Conservation (phyloP, 2,113 vertebrate genomes). For the Grantiella picta region DNA sequence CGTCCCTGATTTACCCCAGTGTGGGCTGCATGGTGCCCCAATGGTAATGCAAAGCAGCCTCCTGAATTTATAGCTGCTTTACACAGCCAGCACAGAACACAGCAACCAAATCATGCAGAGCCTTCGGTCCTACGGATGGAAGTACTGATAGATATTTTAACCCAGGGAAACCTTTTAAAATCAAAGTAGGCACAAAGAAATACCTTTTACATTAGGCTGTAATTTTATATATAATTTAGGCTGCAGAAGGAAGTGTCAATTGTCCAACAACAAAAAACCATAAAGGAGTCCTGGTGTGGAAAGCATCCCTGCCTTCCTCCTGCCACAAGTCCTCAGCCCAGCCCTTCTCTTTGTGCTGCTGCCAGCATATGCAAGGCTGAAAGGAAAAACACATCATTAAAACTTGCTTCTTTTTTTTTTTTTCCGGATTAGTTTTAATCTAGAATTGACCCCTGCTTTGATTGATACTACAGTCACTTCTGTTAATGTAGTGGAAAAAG, state of each 20-base stretch:
- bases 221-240: neutral
- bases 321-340: neutral
- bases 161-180: neutral
- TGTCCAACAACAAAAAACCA: neutral
- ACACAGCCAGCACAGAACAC: neutral
- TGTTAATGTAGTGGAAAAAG: neutral
- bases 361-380: neutral
- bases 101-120: neutral
- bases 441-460: neutral
- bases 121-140: neutral
- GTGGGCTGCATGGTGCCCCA: neutral
- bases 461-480: neutral
- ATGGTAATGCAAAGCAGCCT: neutral
- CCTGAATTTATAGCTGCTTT: slow-evolving; percentile 6
- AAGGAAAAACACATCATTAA: neutral
- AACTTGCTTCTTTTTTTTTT: neutral
- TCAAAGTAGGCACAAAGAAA: neutral
- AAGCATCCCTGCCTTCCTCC: neutral
- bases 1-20: neutral
- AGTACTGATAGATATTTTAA: neutral
- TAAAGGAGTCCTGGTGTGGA: neutral
- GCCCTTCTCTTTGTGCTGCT: neutral
- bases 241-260: neutral
- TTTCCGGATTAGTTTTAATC: neutral
- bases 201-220: neutral